Evolutionary conservation across 2,113 vertebrate genomes (phyloP).

Genomic region (Shinisaurus crocodilurus): DNA sequence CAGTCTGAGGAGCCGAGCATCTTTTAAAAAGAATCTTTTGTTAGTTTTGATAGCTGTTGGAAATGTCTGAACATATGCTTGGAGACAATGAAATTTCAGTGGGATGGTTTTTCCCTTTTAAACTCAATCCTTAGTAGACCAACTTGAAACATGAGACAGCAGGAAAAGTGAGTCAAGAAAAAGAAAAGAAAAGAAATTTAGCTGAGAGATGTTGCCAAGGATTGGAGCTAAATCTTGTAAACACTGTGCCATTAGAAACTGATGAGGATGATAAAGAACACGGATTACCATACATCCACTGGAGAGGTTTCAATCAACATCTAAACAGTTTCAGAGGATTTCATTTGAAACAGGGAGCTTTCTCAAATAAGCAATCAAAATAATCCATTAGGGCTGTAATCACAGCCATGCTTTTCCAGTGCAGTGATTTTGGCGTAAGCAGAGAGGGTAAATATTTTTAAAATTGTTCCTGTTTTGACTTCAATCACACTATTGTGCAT

Average conservation of each 20-base stretch:
- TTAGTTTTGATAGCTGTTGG: conserved; percentile 57
- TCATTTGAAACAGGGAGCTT: conserved; percentile 66
- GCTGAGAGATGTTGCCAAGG: conserved; percentile 60
- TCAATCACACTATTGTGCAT: conserved; percentile 12
- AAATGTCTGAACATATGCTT: conserved; percentile 68
- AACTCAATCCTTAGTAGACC: conserved; percentile 57
- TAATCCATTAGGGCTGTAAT: conserved; percentile 73
- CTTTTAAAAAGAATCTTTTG: conserved; percentile 60
- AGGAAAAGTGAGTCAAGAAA: conserved; percentile 48
- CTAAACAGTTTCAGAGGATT: conserved; percentile 71
- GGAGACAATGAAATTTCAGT: conserved; percentile 67
- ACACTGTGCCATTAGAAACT: conserved; percentile 65
- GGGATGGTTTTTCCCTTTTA: conserved; percentile 63
- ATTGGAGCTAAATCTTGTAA: conserved; percentile 68
- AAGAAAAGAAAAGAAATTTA: conserved; percentile 58
- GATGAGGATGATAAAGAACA: conserved; percentile 66
- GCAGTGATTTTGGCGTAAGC: conserved; percentile 64
- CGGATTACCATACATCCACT: conserved; percentile 56
- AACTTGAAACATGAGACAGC: conserved; percentile 58
- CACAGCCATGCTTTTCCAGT: conserved; percentile 51
- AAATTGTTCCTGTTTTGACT: conserved; percentile 46
- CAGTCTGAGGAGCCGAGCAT: conserved; percentile 55
- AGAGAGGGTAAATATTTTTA: conserved; percentile 58
- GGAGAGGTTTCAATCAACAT: conserved; percentile 74
- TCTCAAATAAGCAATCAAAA: conserved; percentile 77